Conservation (phyloP, 1,140 invertebrate genomes). For the Notospermus geniculatus region DNA sequence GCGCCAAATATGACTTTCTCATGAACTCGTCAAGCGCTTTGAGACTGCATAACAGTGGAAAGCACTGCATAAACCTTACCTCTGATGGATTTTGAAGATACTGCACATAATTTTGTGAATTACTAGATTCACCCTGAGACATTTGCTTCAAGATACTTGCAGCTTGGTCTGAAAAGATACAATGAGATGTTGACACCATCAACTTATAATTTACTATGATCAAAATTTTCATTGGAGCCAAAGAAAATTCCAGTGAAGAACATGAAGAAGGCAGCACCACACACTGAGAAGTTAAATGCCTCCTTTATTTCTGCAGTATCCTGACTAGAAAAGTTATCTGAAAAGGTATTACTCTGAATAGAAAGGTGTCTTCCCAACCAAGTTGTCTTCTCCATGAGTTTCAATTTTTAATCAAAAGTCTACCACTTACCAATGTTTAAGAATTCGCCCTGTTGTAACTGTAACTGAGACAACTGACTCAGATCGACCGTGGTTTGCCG, state of each 20-base stretch:
- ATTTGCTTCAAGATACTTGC: slow-evolving; percentile 38
- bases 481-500: neutral
- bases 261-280: too few species aligned
- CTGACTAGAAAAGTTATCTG: too few species aligned
- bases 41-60: neutral
- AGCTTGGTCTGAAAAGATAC: slow-evolving; percentile 35
- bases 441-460: slow-evolving; percentile 21
- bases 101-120: neutral
- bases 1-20: too few species aligned
- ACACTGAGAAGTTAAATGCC: too few species aligned
- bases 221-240: too few species aligned
- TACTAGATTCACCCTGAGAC: neutral
- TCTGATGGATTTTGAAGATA: neutral
- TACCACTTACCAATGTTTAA: slow-evolving; percentile 34
- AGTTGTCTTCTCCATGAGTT: too few species aligned
- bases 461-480: slow-evolving; percentile 31
- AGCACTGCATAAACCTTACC: neutral
- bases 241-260: too few species aligned
- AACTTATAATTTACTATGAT: too few species aligned
- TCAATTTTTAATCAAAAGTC: neutral
- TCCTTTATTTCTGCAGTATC: too few species aligned
- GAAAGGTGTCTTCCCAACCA: too few species aligned
- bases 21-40: too few species aligned
- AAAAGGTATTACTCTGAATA: neutral
- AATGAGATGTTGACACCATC: too few species aligned